These are phyloP conservation scores for Girardia tigrina DNA, from an alignment of 2,888 invertebrate genomes.

Conservation along the genomic window DNA sequence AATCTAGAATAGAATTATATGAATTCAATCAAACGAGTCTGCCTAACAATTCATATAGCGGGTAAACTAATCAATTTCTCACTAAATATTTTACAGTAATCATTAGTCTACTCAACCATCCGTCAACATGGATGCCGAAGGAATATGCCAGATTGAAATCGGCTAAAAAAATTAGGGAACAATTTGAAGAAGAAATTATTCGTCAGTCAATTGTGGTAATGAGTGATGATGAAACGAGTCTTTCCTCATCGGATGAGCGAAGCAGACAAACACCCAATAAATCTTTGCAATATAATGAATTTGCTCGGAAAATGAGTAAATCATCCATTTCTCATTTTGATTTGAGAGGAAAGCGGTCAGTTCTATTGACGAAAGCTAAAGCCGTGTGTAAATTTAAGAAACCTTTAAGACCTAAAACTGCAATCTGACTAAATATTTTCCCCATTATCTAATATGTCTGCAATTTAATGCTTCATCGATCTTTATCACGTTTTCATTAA, in stretches of 20 bases:
- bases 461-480: no score
- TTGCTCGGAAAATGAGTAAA: conserved; percentile 10
- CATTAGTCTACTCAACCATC: conserved; percentile 19
- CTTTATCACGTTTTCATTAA: no score
- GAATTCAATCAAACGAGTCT: conserved; percentile 24
- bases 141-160: conserved; percentile 26
- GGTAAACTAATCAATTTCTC: neutral
- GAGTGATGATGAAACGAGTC: neutral
- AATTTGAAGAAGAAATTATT: conserved; percentile 6
- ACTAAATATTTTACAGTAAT: neutral
- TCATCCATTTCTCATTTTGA: neutral
- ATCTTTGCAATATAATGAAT: neutral
- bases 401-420: neutral
- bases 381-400: neutral
- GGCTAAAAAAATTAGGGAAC: conserved; percentile 21
- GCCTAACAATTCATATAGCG: conserved; percentile 7
- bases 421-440: no score
- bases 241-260: neutral
- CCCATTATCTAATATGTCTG: no score
- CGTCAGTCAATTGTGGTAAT: neutral
- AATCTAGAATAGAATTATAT: conserved; percentile 23
- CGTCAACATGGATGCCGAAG: conserved; percentile 29
- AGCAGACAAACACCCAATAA: neutral
- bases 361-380: conserved; percentile 4
- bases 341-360: neutral